These are phyloP conservation scores for Merodon equestris DNA, from an alignment of 2,888 invertebrate genomes.

Conservation along the genomic window DNA sequence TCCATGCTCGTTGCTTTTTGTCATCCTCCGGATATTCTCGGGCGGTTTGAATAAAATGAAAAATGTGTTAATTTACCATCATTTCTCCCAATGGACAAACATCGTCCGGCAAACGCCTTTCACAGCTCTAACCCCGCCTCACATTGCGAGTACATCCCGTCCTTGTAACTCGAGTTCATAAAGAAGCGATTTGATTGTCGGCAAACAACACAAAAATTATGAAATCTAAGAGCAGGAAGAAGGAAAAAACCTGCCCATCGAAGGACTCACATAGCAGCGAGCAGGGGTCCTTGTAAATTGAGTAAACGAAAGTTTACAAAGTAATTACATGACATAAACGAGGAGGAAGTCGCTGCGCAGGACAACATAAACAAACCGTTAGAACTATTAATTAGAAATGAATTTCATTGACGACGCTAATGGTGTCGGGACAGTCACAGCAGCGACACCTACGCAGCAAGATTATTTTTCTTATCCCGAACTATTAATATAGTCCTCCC, in stretches of 20 bases:
- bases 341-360: constrained; percentile 26
- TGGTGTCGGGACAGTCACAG: not conserved
- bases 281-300: constrained; percentile 23
- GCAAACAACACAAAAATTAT: constrained; percentile 40
- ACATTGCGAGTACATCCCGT: not conserved
- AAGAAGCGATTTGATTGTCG: constrained; percentile 30
- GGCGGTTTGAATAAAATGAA: constrained; percentile 55
- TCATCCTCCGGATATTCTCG: constrained; percentile 26
- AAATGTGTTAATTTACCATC: constrained; percentile 68
- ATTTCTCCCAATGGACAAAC: constrained; percentile 52
- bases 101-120: too few species aligned
- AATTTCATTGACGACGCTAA: constrained; percentile 14
- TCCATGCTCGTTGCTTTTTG: not conserved
- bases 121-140: not conserved
- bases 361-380: constrained; percentile 45
- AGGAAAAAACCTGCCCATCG: not conserved
- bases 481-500: too few species aligned
- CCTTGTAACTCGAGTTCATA: too few species aligned
- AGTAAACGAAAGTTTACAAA: constrained; percentile 51
- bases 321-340: constrained; percentile 36
- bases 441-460: constrained; percentile 11
- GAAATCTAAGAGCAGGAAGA: not conserved
- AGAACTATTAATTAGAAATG: constrained; percentile 65
- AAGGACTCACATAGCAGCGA: not conserved
- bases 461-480: not conserved